Evolutionary conservation across 1,140 invertebrate genomes (phyloP), one percentile per base, ranked within the genome.

Genomic region (Diprion similis): DNA sequence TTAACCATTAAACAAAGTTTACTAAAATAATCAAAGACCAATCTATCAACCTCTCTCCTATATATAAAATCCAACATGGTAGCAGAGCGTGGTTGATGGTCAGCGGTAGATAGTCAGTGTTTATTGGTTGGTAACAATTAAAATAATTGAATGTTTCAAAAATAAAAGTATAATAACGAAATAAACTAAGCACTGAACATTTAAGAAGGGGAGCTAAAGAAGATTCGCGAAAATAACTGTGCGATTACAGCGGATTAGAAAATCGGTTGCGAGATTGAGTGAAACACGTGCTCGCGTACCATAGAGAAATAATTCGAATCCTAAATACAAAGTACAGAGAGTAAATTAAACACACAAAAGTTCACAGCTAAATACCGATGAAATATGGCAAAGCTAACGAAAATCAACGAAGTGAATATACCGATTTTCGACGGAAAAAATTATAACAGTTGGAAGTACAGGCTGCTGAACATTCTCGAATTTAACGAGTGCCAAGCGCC

Each of bases 351-450:
- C 0, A 67, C n/a, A 67, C n/a, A 67, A 67, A 37, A 37, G 24
- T 18, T n/a, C n/a, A n/a, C n/a, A n/a, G 17, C 17, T 10, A 17
- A 67, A 67, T 67, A 18, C 1, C 9, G 46, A 76, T 10, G 10
- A 51, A 51, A 51, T 10, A 76, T 74, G 73, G 73, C 66, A 15
- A 70, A 74, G 64, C 59, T 46, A 71, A 68, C 51, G 1, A 75
- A 72, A 72, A 72, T 75, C 0, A 71, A 73, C 15, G 71, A 75
- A 24, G 71, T 75, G n/a, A 45, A 15, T 59, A 77, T 77, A 45
- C 73, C 73, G 64, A 48, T 77, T 10, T 75, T 77, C 65, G 71
- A 77, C 67, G 76, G 76, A 51, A 67, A 17, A 70, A 71, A 71
- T 71, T 77, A 66, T 75, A 46, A 19, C 13, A 73, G 68, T 45